These are phyloP conservation scores for Drosophila falleni DNA, from an alignment of 2,888 invertebrate species.

Conservation along the genomic window DNA sequence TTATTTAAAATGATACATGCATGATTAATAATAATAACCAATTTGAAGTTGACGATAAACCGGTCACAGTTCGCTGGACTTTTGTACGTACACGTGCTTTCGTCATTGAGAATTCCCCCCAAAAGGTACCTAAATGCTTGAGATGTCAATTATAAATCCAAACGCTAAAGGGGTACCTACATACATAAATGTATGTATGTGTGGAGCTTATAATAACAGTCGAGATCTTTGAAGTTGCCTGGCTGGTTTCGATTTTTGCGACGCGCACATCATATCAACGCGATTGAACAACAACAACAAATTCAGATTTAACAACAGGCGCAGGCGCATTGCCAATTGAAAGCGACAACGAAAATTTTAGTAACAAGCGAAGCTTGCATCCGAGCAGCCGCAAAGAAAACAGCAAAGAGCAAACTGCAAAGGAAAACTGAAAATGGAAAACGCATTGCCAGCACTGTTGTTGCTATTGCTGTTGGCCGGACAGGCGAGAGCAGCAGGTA, in stretches of 20 bases:
- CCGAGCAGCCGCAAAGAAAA: slow-evolving; percentile 28
- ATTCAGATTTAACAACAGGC: slow-evolving; percentile 8
- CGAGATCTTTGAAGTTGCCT: slow-evolving; percentile 42
- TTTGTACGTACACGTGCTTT: slow-evolving; percentile 24
- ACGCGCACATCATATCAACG: slow-evolving; percentile 7
- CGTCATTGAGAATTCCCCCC: slow-evolving; percentile 30
- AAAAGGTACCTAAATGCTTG: neutral
- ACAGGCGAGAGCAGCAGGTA: slow-evolving; percentile 17
- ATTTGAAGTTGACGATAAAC: slow-evolving; percentile 23
- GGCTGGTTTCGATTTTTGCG: slow-evolving; percentile 41
- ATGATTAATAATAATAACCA: slow-evolving; percentile 8
- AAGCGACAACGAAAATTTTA: neutral
- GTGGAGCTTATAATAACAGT: slow-evolving; percentile 3
- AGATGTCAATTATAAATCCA: slow-evolving; percentile 16
- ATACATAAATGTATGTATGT: neutral
- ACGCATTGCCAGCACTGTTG: slow-evolving; percentile 1
- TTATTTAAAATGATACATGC: slow-evolving; percentile 4
- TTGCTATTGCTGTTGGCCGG: slow-evolving; percentile 9
- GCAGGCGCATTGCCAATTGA: slow-evolving; percentile 32
- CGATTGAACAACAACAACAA: neutral
- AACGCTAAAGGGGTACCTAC: slow-evolving; percentile 7
- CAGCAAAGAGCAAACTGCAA: neutral
- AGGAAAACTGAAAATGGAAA: slow-evolving; percentile 20
- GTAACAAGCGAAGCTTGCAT: slow-evolving; percentile 38
- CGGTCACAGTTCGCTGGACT: slow-evolving; percentile 35